Evolutionary conservation across 2,888 invertebrate species (phyloP).

Genomic region (Ectobius pallidus): DNA sequence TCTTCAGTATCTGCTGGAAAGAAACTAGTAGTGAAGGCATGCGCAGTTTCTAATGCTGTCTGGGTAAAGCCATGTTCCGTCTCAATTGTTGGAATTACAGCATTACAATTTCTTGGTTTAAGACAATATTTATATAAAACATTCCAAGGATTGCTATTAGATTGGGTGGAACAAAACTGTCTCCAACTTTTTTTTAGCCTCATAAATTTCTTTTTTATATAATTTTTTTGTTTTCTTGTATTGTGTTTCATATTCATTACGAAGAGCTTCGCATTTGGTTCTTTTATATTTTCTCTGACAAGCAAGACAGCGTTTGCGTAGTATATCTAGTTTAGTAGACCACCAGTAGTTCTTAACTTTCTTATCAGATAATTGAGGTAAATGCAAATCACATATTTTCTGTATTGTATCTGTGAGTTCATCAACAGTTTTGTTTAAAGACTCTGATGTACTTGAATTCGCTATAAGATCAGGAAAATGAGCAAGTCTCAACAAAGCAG

Average conservation of each 20-base stretch:
- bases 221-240: no score
- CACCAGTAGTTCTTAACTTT: no score
- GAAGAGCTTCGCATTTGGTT: neutral
- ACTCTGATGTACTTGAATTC: no score
- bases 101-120: no score
- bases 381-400: neutral
- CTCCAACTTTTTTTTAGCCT: neutral
- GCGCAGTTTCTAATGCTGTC: no score
- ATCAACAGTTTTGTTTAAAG: no score
- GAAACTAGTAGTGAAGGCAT: neutral
- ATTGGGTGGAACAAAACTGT: no score
- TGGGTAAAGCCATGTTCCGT: neutral
- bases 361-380: neutral
- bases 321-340: no score
- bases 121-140: neutral
- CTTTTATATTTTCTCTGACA: no score
- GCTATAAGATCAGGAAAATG: neutral
- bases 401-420: no score
- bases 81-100: neutral
- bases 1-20: neutral
- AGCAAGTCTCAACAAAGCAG: neutral
- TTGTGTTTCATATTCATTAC: neutral
- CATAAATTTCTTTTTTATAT: neutral
- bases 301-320: no score
- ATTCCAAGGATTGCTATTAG: neutral